Percentiles rank a stretch among this genome's conserved stretches.
These are phyloP conservation scores for Tichodroma muraria DNA, from an alignment of 2,113 vertebrate genomes.

Conservation along the genomic window DNA sequence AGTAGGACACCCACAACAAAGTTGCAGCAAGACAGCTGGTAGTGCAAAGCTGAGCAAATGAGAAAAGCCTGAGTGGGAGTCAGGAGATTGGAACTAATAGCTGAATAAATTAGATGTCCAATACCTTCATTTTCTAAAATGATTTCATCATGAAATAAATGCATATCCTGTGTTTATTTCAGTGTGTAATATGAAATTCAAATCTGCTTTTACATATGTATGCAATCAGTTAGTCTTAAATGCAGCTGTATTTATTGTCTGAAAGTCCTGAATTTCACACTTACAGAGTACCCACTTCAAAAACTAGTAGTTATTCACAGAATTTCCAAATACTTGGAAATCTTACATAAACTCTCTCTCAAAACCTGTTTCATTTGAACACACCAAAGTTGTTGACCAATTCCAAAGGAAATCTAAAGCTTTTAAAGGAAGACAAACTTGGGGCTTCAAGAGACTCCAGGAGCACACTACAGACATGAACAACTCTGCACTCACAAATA, in stretches of 20 bases:
- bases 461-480: neutral
- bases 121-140: conserved; percentile 30
- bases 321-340: neutral
- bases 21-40: conserved; percentile 41
- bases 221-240: conserved; percentile 55
- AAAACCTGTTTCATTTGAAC: neutral
- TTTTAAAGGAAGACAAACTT: neutral
- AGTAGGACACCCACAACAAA: conserved; percentile 26
- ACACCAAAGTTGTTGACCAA: neutral
- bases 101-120: conserved; percentile 32
- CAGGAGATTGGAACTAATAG: conserved; percentile 19
- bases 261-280: conserved; percentile 12
- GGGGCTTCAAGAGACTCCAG: neutral
- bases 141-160: conserved; percentile 36
- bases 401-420: neutral
- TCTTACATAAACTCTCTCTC: neutral
- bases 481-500: neutral
- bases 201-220: conserved; percentile 59
- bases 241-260: conserved; percentile 44
- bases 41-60: conserved; percentile 11
- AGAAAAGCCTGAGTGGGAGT: conserved; percentile 18
- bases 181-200: conserved; percentile 53
- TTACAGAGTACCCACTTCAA: neutral
- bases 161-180: conserved; percentile 40
- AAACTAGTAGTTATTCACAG: neutral